A percentile compares a stretch with the other conserved stretches of the same genome.
Evolutionary conservation across 2,888 invertebrate genomes (phyloP).

Genomic region (Pharmacophagus antenor): DNA sequence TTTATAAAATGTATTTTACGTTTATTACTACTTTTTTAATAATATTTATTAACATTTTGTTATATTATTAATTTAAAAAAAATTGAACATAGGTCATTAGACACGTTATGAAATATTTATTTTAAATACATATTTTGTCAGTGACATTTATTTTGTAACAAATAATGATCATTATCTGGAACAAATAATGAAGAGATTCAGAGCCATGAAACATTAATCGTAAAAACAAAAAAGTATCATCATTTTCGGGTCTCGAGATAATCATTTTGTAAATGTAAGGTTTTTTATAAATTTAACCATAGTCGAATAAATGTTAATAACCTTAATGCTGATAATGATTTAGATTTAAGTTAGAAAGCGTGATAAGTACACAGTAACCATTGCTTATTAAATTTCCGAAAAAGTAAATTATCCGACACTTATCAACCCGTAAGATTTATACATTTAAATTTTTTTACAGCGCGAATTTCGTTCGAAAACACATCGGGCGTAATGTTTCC

Average conservation of each 20-base stretch:
- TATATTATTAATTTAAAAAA: too few species aligned
- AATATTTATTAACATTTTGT: slow-evolving; percentile 14
- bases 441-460: neutral
- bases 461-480: slow-evolving; percentile 20
- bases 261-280: too few species aligned
- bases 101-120: too few species aligned
- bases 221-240: too few species aligned
- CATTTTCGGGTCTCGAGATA: too few species aligned
- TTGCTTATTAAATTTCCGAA: neutral
- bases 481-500: slow-evolving; percentile 45
- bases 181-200: too few species aligned
- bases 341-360: neutral
- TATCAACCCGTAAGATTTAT: slow-evolving; percentile 4
- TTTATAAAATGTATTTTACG: neutral
- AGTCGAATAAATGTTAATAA: neutral
- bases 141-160: too few species aligned
- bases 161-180: too few species aligned
- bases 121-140: too few species aligned
- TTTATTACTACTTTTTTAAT: slow-evolving; percentile 1
- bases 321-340: neutral
- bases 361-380: neutral
- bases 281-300: too few species aligned
- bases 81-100: too few species aligned
- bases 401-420: slow-evolving; percentile 5
- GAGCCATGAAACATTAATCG: too few species aligned